These are phyloP conservation scores for Pitangus sulphuratus DNA, from an alignment of 2,797 vertebrate genomes.

Conservation along the genomic window DNA sequence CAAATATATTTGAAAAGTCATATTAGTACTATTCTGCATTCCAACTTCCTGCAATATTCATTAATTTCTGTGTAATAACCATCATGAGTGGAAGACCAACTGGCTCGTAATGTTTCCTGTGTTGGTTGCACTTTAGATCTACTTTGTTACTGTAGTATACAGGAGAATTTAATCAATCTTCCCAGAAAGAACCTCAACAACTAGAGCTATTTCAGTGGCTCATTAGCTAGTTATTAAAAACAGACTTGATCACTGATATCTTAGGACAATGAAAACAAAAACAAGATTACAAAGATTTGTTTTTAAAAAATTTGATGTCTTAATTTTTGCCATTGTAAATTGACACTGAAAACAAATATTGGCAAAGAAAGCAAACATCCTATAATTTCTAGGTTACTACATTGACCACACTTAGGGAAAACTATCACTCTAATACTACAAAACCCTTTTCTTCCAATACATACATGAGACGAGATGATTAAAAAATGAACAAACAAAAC, in stretches of 20 bases:
- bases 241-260: neutral
- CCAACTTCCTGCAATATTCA: neutral
- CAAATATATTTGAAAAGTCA: slow-evolving; percentile 4
- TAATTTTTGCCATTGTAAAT: neutral
- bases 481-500: neutral
- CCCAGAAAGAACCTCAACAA: neutral
- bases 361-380: neutral
- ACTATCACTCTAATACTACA: neutral
- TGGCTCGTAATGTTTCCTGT: neutral
- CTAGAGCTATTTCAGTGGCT: neutral
- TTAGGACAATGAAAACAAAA: slow-evolving; percentile 20
- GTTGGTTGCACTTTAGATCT: neutral
- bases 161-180: neutral
- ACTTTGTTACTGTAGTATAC: neutral
- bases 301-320: neutral
- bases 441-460: neutral
- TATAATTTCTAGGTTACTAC: neutral
- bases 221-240: slow-evolving; percentile 20
- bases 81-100: neutral
- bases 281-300: neutral
- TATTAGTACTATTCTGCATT: neutral
- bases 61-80: neutral
- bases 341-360: neutral
- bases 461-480: neutral
- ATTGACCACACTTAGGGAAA: neutral